Base-by-base conservation (phyloP, 1,140 invertebrate species). In the Cecropterus lyciades region DNA sequence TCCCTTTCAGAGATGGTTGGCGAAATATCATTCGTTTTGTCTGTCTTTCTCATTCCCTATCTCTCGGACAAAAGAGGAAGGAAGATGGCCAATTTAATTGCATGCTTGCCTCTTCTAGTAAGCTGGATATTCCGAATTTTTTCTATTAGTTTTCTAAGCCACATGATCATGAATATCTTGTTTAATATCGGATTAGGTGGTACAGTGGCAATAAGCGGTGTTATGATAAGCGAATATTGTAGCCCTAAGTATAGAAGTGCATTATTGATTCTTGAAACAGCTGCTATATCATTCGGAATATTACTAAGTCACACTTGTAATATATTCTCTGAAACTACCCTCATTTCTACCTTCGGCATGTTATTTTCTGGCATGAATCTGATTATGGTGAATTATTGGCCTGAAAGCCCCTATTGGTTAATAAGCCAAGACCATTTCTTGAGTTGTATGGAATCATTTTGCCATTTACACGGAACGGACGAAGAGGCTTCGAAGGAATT, bases 31-130 rank as follows among this genome's bases (percentile, higher is more conserved):
- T 60, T 60, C 30, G 27, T 60, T 6, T 10, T 49, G 33, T 33
- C 57, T 60, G 57, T 60, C 45, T 48, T 60, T 17, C 27, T 62
- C 45, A 62, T 62, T 8, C 45, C 57, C 11, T 62, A 62, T 49
- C 7, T 62, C 14, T 62, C 57, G 5, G 57, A 62, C 16, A 40
- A 8, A 33, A 33, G 57, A 33, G 57, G 57, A 49, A 48, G 57
- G 11, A 62, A 40, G 16, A 62, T 13, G 27, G 57, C 45, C 7
- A 62, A 24, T 49, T 49, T 62, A 7, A 20, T 62, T n/a, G 45
- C 57, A 6, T 49, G 45, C 17, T 14, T 40, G 5, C 10, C 45
- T 1, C 57, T 60, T 37, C 17, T 49, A 10, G 15, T 60, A 6
- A 60, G 57, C 48, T 60, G 57, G 57, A 24, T 48, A 14, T 37